Base-by-base conservation (phyloP, 2,888 invertebrate genomes). In the Seira ritae region DNA sequence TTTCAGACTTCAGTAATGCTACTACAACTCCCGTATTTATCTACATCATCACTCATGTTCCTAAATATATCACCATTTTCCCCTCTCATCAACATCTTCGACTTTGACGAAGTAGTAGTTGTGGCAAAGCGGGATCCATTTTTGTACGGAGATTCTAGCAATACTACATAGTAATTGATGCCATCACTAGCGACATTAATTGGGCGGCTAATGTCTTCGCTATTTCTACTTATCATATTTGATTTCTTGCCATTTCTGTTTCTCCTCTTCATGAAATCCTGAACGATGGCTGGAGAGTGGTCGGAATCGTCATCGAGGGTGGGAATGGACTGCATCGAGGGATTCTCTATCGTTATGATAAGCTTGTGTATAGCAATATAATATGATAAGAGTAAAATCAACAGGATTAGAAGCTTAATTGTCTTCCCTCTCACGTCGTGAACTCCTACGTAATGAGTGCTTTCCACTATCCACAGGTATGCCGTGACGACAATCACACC, bases 381-480 rank as follows among this genome's bases (percentile, higher is more conserved):
- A 50, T 86, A 86, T n/a, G 80, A 24, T 10, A 84, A 24, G 0
- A 86, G 71, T 46, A 86, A 76, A 68, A 77, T 72, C 17, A 85
- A 23, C 82, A 86, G 82, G 42, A 85, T 24, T 24, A 50, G 67
- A 15, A 86, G 60, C 20, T 86, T 86, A 8, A 83, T n/a, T 4
- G 83, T 80, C 50, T 85, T 86, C 24, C 82, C 83, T 65, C 85
- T 84, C 68, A 86, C 19, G 15, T 86, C 83, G 17, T 80, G 75
- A n/a, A 86, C 84, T 15, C 68, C 69, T 68, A 78, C 71, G 8
- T 80, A 66, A 19, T 86, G 83, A 3, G 83, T 74, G 0, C 78
- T 68, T 71, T 86, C 86, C 37, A 86, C 73, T 24, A 80, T 79
- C 86, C 86, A 86, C 1, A 86, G 75, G 62, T 72, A 85, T 12